Evolutionary conservation across 2,113 vertebrate genomes (phyloP).

Genomic region (Pyrgilauda ruficollis): DNA sequence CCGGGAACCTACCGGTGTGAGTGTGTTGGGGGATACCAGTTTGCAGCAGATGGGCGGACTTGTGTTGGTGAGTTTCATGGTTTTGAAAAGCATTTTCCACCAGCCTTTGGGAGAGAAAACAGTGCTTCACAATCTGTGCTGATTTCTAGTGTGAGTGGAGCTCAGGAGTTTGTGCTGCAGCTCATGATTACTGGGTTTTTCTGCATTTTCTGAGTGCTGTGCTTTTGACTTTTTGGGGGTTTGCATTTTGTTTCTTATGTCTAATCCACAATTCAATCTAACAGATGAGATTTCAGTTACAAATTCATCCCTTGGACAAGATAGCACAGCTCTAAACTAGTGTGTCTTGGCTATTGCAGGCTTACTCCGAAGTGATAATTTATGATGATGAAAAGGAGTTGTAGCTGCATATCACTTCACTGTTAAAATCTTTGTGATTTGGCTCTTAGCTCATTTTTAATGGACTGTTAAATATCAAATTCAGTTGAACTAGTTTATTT

Average conservation of each 20-base stretch:
- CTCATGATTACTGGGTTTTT: neutral
- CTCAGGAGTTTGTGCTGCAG: neutral
- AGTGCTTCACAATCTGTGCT: neutral
- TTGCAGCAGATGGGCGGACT: conserved; percentile 76
- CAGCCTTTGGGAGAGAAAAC: neutral
- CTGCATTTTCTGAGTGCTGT: neutral
- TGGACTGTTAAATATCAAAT: neutral
- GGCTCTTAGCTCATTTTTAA: neutral
- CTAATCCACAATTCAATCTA: neutral
- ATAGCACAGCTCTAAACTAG: neutral
- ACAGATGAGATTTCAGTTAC: neutral
- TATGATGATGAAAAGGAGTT: neutral
- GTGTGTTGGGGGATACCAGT: conserved; percentile 85
- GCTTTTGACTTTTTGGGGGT: neutral
- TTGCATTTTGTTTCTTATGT: neutral
- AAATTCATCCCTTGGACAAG: neutral
- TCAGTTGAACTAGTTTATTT: neutral
- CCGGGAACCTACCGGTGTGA: conserved; percentile 93
- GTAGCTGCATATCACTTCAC: neutral
- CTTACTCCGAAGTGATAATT: neutral
- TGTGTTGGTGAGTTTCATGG: conserved; percentile 81
- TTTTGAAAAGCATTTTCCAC: neutral
- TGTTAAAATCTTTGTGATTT: neutral
- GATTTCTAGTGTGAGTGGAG: neutral
- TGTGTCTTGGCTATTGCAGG: neutral